These are phyloP conservation scores for Botia almorhae DNA, from an alignment of 2,797 vertebrate species.

Conservation along the genomic window DNA sequence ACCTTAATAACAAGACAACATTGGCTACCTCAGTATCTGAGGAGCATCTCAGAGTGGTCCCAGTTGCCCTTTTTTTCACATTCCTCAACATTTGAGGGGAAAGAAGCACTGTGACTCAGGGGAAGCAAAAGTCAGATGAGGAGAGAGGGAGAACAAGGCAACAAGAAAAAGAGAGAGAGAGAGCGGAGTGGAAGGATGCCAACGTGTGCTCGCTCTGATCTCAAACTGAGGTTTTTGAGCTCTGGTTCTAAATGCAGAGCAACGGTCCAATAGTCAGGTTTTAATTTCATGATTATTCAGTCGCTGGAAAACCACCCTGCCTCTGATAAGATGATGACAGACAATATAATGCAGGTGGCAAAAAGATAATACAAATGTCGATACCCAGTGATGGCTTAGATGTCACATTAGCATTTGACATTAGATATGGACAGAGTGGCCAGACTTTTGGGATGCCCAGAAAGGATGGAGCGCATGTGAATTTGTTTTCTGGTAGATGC, in stretches of 20 bases:
- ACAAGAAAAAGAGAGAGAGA: background rate
- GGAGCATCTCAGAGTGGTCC: slow-evolving; percentile 13
- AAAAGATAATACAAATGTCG: slow-evolving; percentile 34
- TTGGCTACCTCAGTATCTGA: slow-evolving; percentile 12
- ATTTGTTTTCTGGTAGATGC: background rate
- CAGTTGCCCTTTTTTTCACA: slow-evolving; percentile 27
- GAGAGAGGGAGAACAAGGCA: slow-evolving; percentile 25
- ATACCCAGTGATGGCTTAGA: slow-evolving; percentile 32
- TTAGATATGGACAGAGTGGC: background rate
- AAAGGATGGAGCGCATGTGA: background rate
- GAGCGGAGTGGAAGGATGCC: slow-evolving; percentile 11
- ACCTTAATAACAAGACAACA: slow-evolving; percentile 12
- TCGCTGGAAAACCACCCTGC: slow-evolving; percentile 46
- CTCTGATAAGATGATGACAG: slow-evolving; percentile 53
- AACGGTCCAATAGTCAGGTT: background rate
- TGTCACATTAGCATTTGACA: slow-evolving; percentile 34
- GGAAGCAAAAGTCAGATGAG: slow-evolving; percentile 32
- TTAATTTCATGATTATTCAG: slow-evolving; percentile 53
- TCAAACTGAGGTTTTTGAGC: slow-evolving; percentile 36
- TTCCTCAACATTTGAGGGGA: slow-evolving; percentile 22
- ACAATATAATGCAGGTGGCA: slow-evolving; percentile 50
- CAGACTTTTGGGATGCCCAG: background rate
- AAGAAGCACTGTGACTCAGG: slow-evolving; percentile 28
- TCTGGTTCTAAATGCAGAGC: slow-evolving; percentile 23
- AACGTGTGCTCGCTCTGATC: slow-evolving; percentile 20